phyloP scores from a whole-genome alignment of 1,140 invertebrate species.

The Drosophila sp. region DNA sequence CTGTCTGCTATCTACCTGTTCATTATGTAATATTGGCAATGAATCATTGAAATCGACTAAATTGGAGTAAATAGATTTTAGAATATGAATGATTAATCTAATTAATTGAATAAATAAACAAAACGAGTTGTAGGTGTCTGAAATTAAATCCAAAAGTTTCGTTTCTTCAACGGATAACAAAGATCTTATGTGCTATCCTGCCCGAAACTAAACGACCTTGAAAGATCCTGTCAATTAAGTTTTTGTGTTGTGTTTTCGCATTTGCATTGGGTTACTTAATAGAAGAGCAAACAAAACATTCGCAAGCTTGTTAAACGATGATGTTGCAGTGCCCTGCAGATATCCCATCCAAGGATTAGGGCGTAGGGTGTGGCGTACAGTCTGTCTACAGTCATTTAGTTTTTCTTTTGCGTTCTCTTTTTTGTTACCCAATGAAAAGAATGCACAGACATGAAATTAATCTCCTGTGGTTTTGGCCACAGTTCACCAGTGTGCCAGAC shows the following conservation, averaged over 20 bases:
- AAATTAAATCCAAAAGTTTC: too few species aligned
- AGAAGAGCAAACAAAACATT: not conserved
- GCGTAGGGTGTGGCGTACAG: not conserved
- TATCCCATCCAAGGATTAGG: not conserved
- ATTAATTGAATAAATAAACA: too few species aligned
- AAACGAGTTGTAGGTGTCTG: too few species aligned
- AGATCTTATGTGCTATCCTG: too few species aligned
- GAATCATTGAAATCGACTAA: not conserved
- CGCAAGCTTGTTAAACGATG: slow-evolving; percentile 2
- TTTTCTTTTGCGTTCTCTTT: slow-evolving; percentile 12
- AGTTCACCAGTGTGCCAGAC: slow-evolving; percentile 3
- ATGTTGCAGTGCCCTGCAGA: not conserved
- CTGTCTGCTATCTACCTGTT: slow-evolving; percentile 16
- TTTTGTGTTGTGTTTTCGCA: not conserved
- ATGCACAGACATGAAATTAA: slow-evolving; percentile 76
- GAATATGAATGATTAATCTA: too few species aligned
- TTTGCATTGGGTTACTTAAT: not conserved
- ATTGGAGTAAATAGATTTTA: too few species aligned
- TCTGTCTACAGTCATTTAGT: slow-evolving; percentile 39
- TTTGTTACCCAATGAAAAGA: slow-evolving; percentile 46
- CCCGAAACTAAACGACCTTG: too few species aligned
- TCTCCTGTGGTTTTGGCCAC: slow-evolving; percentile 63
- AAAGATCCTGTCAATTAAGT: not conserved
- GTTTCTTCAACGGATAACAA: too few species aligned
- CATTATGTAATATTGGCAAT: slow-evolving; percentile 15